phyloP scores from a whole-genome alignment of 2,888 invertebrate genomes.

The Biston stratarius region DNA sequence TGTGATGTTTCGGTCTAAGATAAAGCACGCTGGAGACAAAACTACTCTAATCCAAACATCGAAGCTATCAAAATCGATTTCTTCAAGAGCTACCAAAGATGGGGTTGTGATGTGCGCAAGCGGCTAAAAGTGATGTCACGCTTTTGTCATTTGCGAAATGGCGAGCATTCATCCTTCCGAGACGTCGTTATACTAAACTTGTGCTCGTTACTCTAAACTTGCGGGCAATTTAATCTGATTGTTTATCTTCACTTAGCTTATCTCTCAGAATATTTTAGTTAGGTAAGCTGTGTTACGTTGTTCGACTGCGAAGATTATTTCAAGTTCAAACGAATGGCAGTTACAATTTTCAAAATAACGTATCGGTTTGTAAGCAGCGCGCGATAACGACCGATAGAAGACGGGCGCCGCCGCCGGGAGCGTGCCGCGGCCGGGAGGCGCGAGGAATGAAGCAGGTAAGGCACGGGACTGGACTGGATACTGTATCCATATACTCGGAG shows the following conservation, averaged over 20 bases:
- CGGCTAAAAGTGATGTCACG: conserved; percentile 55
- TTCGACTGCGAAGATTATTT: not conserved
- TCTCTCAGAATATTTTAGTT: conserved; percentile 46
- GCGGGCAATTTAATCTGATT: conserved; percentile 51
- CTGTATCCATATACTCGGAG: conserved; percentile 70
- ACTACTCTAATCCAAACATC: not conserved
- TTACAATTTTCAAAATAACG: conserved; percentile 27
- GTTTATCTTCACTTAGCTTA: conserved; percentile 44
- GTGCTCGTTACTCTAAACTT: conserved; percentile 49
- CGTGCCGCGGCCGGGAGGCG: conserved; percentile 1
- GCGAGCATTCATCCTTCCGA: conserved; percentile 51
- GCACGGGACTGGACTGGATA: conserved; percentile 45
- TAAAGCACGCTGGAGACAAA: not conserved
- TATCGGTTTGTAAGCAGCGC: conserved; percentile 17
- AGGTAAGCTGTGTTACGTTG: conserved; percentile 21
- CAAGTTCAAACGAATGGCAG: conserved; percentile 10
- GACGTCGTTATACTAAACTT: conserved; percentile 49
- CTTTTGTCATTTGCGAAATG: conserved; percentile 54
- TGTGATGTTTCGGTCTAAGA: too few relatives aligned
- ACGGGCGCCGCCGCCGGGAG: not conserved
- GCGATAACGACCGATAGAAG: conserved; percentile 20
- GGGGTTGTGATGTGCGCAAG: conserved; percentile 29
- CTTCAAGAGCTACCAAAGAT: conserved; percentile 25
- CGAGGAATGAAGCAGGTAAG: conserved; percentile 55
- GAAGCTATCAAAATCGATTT: not conserved